phyloP scores from a whole-genome alignment of 2,888 invertebrate genomes.

The Pecten maximus region DNA sequence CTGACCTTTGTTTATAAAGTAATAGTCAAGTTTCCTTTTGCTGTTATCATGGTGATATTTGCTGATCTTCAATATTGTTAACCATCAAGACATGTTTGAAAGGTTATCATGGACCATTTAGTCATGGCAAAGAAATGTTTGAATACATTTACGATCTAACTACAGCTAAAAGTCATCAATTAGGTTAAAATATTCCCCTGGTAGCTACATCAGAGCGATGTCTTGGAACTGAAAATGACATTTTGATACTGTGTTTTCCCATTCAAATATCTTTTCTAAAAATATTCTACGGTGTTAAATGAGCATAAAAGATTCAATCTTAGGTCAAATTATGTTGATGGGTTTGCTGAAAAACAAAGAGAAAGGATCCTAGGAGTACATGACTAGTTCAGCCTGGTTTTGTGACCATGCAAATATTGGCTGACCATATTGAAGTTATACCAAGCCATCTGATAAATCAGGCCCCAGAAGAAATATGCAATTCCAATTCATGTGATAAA shows the following conservation, averaged over 20 bases:
- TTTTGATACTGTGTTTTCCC: background rate
- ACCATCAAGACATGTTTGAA: background rate
- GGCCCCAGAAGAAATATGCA: no score
- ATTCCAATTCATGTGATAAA: no score
- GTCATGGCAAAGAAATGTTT: background rate
- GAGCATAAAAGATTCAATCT: background rate
- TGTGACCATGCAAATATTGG: no score
- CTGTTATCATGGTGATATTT: background rate
- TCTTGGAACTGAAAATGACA: background rate
- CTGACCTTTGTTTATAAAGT: background rate
- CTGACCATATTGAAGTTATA: no score
- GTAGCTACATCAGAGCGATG: background rate
- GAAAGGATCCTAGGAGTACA: no score
- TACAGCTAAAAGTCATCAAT: background rate
- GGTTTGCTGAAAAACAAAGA: no score
- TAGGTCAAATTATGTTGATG: background rate
- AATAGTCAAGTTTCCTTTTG: background rate
- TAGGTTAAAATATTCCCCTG: background rate
- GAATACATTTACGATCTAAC: background rate
- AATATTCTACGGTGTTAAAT: background rate
- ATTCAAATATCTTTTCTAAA: background rate
- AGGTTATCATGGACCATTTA: background rate
- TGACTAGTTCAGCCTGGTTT: no score
- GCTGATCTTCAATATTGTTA: background rate
- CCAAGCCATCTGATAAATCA: no score